Base-by-base conservation (phyloP, 1,140 invertebrate species). In the Cephus cinctus region DNA sequence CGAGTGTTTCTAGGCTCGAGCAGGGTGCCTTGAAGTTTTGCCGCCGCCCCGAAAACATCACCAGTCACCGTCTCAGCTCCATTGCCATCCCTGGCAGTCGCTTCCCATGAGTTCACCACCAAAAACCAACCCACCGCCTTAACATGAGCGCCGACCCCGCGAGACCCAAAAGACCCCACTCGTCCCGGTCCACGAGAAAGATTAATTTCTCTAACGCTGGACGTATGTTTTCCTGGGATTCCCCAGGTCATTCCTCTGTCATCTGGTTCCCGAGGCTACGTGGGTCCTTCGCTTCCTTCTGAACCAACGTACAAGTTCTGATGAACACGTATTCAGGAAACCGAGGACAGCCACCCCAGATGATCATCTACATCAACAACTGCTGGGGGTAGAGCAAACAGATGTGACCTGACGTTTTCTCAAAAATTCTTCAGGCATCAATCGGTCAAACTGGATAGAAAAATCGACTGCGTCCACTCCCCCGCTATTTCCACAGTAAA, bases 1-100 rank as follows among this genome's bases (percentile, higher is more conserved):
- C 65, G 65, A 68, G 65, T 68, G 65, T 69, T 69, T 69, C 65
- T 69, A 56, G 66, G 52, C 63, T 61, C 52, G 55, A 51, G 57
- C 59, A 57, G 61, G 56, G 63, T n/a, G n/a, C 64, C 65, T 69
- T 69, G 61, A 69, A 67, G 66, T 69, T 69, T 69, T 39, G 61
- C 65, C 66, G 66, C 63, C 50, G 62, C 54, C 61, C 63, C 57
- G 57, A 67, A 66, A 67, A 66, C 63, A 67, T 66, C 59, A 61
- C 63, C 57, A 65, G 63, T 67, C 65, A 67, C 66, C 63, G 57
- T 41, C 5, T 14, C 16, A 8, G 15, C 39, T 20, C 11, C n/a
- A 8, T 9, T 9, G 9, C 35, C 16, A 9, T 9, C 11, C 35
- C 11, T 9, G 11, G 35, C 3, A 38, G 8, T 16, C 48, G 44